phyloP scores from a whole-genome alignment of 1,140 invertebrate genomes.

The Heterodera schachtii region DNA sequence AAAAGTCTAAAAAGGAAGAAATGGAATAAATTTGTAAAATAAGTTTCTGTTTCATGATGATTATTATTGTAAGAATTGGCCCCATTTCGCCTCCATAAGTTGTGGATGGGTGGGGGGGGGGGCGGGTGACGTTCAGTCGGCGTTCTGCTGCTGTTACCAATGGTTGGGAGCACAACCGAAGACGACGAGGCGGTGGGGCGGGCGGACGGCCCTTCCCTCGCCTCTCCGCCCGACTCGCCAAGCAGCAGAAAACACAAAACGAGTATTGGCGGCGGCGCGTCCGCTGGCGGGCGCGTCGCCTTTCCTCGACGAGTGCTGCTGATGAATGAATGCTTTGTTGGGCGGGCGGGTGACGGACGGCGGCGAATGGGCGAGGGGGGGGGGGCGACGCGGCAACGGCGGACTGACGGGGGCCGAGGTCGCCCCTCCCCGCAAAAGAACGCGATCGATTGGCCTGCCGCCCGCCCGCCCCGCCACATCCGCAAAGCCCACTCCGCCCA shows the following conservation, averaged over 20 bases:
- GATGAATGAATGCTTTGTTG: not conserved
- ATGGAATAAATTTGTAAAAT: no score
- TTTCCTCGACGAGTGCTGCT: not conserved
- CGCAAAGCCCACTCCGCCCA: not conserved
- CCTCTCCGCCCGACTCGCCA: not conserved
- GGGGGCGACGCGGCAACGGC: not conserved
- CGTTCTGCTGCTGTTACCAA: not conserved
- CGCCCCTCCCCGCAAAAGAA: not conserved
- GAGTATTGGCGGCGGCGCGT: constrained; percentile 12
- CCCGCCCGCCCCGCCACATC: not conserved
- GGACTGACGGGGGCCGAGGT: not conserved
- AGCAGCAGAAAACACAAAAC: constrained; percentile 6
- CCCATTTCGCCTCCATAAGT: not conserved
- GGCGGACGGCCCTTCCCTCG: not conserved
- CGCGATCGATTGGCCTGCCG: constrained; percentile 2
- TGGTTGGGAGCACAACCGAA: constrained; percentile 7
- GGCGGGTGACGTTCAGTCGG: not conserved
- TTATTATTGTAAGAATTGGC: constrained; percentile 10
- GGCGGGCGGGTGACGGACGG: not conserved
- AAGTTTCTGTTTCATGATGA: not conserved
- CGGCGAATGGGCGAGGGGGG: not conserved
- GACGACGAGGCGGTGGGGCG: constrained; percentile 3
- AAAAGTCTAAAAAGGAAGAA: no score
- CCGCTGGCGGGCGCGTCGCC: not conserved
- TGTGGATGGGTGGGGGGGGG: not conserved